Evolutionary conservation across 2,888 invertebrate species (phyloP), one percentile per base, ranked within the genome.

Genomic region (Dorcus parallelipipedus): DNA sequence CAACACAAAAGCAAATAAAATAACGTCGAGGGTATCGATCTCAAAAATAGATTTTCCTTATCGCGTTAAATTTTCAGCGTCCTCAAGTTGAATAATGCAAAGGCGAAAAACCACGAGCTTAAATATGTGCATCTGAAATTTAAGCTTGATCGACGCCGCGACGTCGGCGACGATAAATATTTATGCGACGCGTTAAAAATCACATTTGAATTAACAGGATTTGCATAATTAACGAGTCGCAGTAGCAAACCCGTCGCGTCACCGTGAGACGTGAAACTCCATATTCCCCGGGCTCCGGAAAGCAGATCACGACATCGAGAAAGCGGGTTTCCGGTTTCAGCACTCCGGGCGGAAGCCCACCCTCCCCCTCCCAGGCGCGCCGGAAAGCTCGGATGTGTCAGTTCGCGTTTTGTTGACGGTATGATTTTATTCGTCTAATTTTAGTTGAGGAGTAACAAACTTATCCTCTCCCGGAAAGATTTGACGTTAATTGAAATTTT

Each of bases 281-380:
- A 75, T 75, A 76, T 71, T 74, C 76, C 75, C 76, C 57, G 60
- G 62, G 73, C 71, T 66, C 47, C 65, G 64, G 61, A 60, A 61
- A 70, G 65, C 66, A 72, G 71, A 73, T 72, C 73, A 70, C 72
- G 72, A 73, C 73, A 67, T 61, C 64, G 52, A 64, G 72, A 71
- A 70, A 71, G 68, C 70, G 17, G 70, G 73, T 74, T 74, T 75
- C 73, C 66, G 69, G 71, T 74, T 75, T 71, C 75, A 70, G 67
- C 67, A 68, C 66, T 63, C 67, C 61, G 63, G 64, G 67, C 68
- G 26, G 26, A 33, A 33, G 67, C 67, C 64, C 71, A 61, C 67
- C 63, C 59, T 60, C 64, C 57, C 62, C 61, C 61, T 60, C 61
- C 61, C 54, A 49, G 61, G 66, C 61, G 52, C 62, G 64, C 64